Percentiles rank a stretch among this genome's conserved stretches.
Evolutionary conservation across 2,797 vertebrate species (phyloP).

Genomic region (Triplophysa bombifrons): DNA sequence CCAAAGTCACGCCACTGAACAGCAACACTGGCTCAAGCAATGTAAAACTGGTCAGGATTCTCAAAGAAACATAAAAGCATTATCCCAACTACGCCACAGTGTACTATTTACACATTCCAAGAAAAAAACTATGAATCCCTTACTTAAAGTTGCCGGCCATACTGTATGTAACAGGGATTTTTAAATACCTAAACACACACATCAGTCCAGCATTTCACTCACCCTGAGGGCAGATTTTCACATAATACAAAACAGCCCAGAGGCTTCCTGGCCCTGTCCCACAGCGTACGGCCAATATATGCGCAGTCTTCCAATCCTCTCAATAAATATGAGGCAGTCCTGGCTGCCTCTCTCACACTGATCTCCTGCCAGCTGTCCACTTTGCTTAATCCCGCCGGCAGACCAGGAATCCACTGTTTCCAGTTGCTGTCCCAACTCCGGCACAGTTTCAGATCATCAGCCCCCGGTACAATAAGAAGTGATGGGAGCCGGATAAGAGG

Average conservation of each 20-base stretch:
- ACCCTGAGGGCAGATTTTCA: slow-evolving; percentile 42
- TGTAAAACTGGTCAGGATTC: not conserved
- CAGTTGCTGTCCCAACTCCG: slow-evolving; percentile 19
- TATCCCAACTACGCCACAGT: not conserved
- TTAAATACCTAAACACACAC: not conserved
- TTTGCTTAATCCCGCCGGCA: slow-evolving; percentile 55
- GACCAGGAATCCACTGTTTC: slow-evolving; percentile 51
- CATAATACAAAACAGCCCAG: slow-evolving; percentile 51
- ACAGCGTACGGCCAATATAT: slow-evolving; percentile 44
- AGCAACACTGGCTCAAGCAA: too few species aligned
- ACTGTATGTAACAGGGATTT: not conserved
- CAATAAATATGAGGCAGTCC: slow-evolving; percentile 47
- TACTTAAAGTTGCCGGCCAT: not conserved
- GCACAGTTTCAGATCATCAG: slow-evolving; percentile 21
- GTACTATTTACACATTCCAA: not conserved
- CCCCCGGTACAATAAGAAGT: slow-evolving; percentile 13
- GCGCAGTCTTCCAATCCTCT: slow-evolving; percentile 50
- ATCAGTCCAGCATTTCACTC: slow-evolving; percentile 27
- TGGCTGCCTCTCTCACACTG: slow-evolving; percentile 45
- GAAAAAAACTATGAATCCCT: not conserved
- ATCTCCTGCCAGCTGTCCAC: slow-evolving; percentile 55
- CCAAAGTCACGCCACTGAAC: not conserved
- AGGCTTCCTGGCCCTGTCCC: slow-evolving; percentile 49
- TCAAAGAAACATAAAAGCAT: not conserved
- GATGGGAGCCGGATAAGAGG: not conserved